A percentile compares a stretch with the other conserved stretches of the same genome.
These are phyloP conservation scores for Egretta garzetta DNA, from an alignment of 2,113 vertebrate species.

Conservation along the genomic window DNA sequence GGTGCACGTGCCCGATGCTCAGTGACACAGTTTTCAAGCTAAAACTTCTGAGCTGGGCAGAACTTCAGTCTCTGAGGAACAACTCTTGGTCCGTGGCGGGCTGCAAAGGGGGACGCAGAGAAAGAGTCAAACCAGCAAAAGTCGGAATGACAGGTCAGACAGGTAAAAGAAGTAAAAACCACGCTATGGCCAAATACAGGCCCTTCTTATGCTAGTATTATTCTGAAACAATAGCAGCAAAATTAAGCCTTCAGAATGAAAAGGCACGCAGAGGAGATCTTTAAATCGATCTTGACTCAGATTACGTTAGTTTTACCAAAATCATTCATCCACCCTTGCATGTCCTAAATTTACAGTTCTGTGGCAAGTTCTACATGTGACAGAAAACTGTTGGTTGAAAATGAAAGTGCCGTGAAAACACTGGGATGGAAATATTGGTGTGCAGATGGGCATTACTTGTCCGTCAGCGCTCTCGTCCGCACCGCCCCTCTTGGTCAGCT, in stretches of 20 bases:
- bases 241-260: not conserved
- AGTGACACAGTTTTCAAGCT: not conserved
- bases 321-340: not conserved
- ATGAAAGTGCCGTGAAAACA: not conserved
- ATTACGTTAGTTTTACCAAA: not conserved
- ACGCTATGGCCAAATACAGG: not conserved
- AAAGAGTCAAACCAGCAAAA: not conserved
- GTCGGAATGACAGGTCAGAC: not conserved
- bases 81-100: not conserved
- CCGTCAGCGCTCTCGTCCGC: fast-evolving
- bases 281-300: not conserved
- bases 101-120: not conserved
- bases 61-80: not conserved
- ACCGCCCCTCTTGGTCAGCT: not conserved
- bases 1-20: fast-evolving
- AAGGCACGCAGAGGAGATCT: not conserved
- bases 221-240: not conserved
- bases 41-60: not conserved
- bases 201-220: not conserved
- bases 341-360: not conserved
- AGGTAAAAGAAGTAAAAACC: not conserved
- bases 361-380: not conserved
- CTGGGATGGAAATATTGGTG: not conserved
- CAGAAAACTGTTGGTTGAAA: not conserved
- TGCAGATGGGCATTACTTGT: not conserved